phyloP scores from a whole-genome alignment of 64 coral and sea anemone genomes.

The Dendronephthya gigantea region DNA sequence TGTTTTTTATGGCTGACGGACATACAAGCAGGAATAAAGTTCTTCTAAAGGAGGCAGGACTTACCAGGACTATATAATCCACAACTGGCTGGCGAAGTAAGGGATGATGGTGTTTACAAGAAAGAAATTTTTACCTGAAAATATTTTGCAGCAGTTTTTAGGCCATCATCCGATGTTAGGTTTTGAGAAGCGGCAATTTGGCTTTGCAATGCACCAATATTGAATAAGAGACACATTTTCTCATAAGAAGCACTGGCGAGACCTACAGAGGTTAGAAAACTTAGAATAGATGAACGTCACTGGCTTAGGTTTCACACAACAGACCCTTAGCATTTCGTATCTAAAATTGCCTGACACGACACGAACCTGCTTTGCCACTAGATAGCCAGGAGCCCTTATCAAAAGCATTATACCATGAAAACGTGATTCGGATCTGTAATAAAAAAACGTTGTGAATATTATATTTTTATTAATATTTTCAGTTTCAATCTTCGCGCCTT shows the following conservation, averaged over 20 bases:
- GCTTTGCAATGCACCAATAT: conserved; percentile 93
- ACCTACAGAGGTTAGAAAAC: conserved; percentile 20
- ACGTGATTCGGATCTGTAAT: conserved; percentile 80
- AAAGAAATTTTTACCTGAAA: conserved; percentile 59
- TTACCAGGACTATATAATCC: too few relatives aligned
- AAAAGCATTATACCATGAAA: conserved; percentile 92
- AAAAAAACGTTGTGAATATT: too few relatives aligned
- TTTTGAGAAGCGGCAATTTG: conserved; percentile 89
- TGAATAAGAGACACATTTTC: conserved; percentile 72
- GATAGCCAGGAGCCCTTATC: conserved; percentile 83
- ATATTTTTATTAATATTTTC: too few relatives aligned
- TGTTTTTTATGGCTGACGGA: neutral
- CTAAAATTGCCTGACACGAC: too few relatives aligned
- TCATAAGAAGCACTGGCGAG: conserved; percentile 78
- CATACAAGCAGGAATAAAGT: too few relatives aligned
- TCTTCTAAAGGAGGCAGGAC: too few relatives aligned
- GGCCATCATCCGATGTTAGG: conserved; percentile 84
- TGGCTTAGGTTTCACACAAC: too few relatives aligned
- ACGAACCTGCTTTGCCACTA: conserved; percentile 9
- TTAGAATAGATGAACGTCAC: too few relatives aligned
- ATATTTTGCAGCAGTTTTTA: conserved; percentile 87
- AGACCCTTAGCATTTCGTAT: too few relatives aligned
- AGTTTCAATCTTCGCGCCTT: too few relatives aligned
- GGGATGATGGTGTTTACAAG: neutral
- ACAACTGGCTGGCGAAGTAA: too few relatives aligned